Evolutionary conservation across 2,113 vertebrate genomes (phyloP).

Genomic region (Ceuthmochares aereus): DNA sequence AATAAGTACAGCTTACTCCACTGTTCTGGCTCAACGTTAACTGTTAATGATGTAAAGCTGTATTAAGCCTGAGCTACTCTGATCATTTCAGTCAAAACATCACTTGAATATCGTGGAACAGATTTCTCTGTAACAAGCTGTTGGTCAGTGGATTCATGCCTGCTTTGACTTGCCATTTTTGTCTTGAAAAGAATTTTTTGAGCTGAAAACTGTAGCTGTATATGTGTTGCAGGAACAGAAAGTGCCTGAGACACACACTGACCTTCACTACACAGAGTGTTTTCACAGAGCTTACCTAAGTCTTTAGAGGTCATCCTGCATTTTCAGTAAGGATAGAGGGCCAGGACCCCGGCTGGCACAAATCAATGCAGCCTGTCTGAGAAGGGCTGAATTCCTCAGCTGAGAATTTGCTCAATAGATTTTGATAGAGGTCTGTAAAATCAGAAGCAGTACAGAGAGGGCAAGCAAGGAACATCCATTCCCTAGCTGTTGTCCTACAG

Average conservation of each 20-base stretch:
- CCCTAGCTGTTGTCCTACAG: not conserved
- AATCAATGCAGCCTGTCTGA: not conserved
- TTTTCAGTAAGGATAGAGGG: not conserved
- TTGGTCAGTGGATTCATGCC: not conserved
- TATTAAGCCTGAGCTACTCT: conserved; percentile 45
- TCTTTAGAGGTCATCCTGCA: not conserved
- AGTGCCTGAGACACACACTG: not conserved
- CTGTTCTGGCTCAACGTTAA: conserved; percentile 37
- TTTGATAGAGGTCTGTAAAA: not conserved
- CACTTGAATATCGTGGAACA: not conserved
- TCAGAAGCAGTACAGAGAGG: not conserved
- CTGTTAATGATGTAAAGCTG: conserved; percentile 56
- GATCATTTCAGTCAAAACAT: not conserved
- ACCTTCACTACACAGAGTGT: not conserved
- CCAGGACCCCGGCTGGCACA: not conserved
- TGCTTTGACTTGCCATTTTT: not conserved
- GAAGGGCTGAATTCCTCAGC: not conserved
- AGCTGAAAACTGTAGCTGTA: not conserved
- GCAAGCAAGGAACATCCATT: not conserved
- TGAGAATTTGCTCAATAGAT: not conserved
- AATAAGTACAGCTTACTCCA: conserved; percentile 41
- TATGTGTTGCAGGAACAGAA: not conserved
- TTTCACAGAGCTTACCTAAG: not conserved
- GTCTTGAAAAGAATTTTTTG: not conserved
- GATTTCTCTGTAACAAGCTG: not conserved